These are phyloP conservation scores for Trichopria drosophilae DNA, from an alignment of 2,888 invertebrate species.

Conservation along the genomic window DNA sequence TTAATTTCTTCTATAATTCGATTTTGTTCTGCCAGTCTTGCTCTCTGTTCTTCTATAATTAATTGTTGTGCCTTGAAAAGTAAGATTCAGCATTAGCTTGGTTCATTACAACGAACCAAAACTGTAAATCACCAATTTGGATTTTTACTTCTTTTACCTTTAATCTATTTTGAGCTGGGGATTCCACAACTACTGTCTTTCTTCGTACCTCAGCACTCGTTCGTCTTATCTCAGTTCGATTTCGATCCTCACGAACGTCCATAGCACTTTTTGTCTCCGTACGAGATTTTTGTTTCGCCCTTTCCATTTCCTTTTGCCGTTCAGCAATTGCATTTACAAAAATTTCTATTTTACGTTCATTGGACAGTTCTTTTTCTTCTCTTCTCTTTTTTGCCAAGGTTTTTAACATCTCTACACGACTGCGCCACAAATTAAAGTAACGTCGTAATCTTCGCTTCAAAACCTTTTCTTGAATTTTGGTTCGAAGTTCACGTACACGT, in stretches of 20 bases:
- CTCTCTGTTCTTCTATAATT: conserved; percentile 72
- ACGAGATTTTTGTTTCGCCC: conserved; percentile 19
- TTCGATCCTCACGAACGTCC: not conserved
- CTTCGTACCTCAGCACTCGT: conserved; percentile 10
- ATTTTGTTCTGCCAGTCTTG: conserved; percentile 72
- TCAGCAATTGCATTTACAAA: conserved; percentile 48
- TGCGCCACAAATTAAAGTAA: conserved; percentile 45
- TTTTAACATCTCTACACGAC: conserved; percentile 27
- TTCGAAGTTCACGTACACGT: conserved; percentile 40
- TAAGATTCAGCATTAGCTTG: no score
- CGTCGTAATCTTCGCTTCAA: conserved; percentile 34
- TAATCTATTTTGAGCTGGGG: conserved; percentile 43
- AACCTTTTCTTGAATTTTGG: conserved; percentile 37
- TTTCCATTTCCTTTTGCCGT: conserved; percentile 39
- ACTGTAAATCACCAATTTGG: no score
- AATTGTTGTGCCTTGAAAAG: conserved; percentile 71
- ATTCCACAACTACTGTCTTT: conserved; percentile 33
- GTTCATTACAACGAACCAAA: no score
- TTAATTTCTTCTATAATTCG: conserved; percentile 74
- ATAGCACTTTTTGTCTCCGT: conserved; percentile 19
- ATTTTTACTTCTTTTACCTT: no score
- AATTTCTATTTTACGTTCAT: conserved; percentile 49
- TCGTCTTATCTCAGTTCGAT: conserved; percentile 15
- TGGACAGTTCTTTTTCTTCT: conserved; percentile 37
- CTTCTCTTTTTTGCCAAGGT: conserved; percentile 26